Evolutionary conservation across 2,888 invertebrate genomes (phyloP).

Genomic region (Hypercompe scribonia): DNA sequence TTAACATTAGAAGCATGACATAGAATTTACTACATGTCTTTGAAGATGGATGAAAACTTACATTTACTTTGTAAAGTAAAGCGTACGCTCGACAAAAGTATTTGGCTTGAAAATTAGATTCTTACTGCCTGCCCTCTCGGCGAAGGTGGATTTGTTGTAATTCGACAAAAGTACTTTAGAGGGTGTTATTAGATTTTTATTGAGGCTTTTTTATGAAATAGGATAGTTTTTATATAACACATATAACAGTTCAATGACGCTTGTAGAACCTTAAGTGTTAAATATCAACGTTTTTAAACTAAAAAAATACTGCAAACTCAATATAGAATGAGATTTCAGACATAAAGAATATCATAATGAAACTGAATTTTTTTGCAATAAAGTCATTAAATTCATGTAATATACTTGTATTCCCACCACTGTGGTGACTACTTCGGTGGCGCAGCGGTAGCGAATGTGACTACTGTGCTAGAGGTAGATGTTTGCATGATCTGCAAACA

Average conservation of each 20-base stretch:
- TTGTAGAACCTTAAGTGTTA: neutral
- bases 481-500: no score
- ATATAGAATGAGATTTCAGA: neutral
- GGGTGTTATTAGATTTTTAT: neutral
- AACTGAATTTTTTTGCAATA: no score
- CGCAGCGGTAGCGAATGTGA: no score
- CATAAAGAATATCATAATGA: no score
- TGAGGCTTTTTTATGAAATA: neutral
- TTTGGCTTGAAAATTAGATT: neutral
- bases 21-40: conserved; percentile 38
- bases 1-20: conserved; percentile 49
- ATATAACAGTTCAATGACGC: no score
- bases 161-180: neutral
- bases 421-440: no score
- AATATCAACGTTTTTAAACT: neutral
- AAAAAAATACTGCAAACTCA: neutral
- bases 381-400: no score
- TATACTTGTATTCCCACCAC: no score
- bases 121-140: neutral
- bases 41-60: conserved; percentile 27
- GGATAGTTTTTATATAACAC: neutral
- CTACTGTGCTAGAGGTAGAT: no score
- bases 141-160: neutral
- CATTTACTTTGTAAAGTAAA: neutral
- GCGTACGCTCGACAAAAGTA: neutral